Evolutionary conservation across 2,113 vertebrate genomes (phyloP), one percentile per base, ranked within the genome.

Genomic region (Potamarius usumacintae): DNA sequence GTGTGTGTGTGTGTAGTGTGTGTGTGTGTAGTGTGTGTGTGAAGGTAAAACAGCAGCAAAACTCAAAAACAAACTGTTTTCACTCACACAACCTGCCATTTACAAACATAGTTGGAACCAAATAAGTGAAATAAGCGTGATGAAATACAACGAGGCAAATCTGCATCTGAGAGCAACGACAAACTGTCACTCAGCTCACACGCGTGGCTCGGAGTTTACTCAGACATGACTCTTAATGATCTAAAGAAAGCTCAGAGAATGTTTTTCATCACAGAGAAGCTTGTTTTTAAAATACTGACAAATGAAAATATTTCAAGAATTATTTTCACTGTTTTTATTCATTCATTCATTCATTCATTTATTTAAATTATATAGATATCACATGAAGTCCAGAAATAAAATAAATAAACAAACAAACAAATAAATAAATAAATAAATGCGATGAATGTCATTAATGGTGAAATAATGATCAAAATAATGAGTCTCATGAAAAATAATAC

Each of bases 31-130:
- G 27, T 77, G 48, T 78, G 50, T n/a, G 74, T 52, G 48, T 78
- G 74, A 53, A 78, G 50, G 50, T 78, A 53, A 53, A 53, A 78
- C 74, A n/a, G 50, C 74, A 77, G 17, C 71, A 48, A 34, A 74
- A 77, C 22, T 52, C 52, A 10, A 76, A 50, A 77, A 12, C 42
- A 50, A 74, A 14, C 0, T 6, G 22, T 52, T 2, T 22, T 12
- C 10, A 25, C 48, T 77, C 53, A 78, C 50, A 11, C 50, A 53
- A n/a, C 1, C 22, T 78, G 74, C 5, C 18, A 25, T 76, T 22
- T 76, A 50, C 72, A 22, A 6, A 25, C 8, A 6, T 11, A 25
- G 18, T 42, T 76, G 9, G 11, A 76, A 20, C 34, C 20, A 18
- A 50, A 76, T 76, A 17, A 76, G 20, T 0, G 22, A 53, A 77